phyloP scores from a whole-genome alignment of 2,797 vertebrate species.

The Helarctos malayanus region DNA sequence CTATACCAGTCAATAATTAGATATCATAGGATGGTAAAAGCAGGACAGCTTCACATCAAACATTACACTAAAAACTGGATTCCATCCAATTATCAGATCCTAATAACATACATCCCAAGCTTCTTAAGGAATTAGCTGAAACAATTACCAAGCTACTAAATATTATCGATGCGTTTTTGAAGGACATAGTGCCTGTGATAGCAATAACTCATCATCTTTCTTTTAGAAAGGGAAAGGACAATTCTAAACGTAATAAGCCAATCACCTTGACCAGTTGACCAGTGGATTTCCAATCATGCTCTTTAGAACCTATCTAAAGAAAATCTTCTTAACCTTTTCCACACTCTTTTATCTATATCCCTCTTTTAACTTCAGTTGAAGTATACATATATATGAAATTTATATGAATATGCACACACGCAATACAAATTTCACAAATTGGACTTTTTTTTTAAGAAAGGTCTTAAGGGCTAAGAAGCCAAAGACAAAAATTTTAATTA shows the following conservation, averaged over 20 bases:
- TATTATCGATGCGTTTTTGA: slow-evolving; percentile 41
- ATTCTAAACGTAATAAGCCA: slow-evolving; percentile 46
- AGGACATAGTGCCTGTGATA: not conserved
- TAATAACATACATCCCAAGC: not conserved
- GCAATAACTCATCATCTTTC: slow-evolving; percentile 24
- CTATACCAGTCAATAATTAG: not conserved
- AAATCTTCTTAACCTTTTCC: not conserved
- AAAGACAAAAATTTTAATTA: slow-evolving; percentile 16
- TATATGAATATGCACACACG: not conserved
- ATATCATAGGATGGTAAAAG: not conserved
- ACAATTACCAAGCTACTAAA: slow-evolving; percentile 30
- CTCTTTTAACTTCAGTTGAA: not conserved
- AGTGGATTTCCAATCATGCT: not conserved
- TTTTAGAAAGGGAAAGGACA: slow-evolving; percentile 23
- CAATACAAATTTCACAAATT: not conserved
- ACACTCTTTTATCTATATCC: not conserved
- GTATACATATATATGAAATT: not conserved
- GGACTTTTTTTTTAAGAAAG: not conserved
- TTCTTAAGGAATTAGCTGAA: slow-evolving; percentile 53
- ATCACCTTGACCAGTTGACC: not conserved
- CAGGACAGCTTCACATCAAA: slow-evolving; percentile 17
- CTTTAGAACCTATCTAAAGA: not conserved
- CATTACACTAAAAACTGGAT: slow-evolving; percentile 17
- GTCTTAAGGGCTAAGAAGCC: not conserved
- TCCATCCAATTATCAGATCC: slow-evolving; percentile 40